Percentiles rank a stretch among this genome's conserved stretches.
Evolutionary conservation across 2,797 vertebrate genomes (phyloP).

Genomic region (Ctenopoma multispine): DNA sequence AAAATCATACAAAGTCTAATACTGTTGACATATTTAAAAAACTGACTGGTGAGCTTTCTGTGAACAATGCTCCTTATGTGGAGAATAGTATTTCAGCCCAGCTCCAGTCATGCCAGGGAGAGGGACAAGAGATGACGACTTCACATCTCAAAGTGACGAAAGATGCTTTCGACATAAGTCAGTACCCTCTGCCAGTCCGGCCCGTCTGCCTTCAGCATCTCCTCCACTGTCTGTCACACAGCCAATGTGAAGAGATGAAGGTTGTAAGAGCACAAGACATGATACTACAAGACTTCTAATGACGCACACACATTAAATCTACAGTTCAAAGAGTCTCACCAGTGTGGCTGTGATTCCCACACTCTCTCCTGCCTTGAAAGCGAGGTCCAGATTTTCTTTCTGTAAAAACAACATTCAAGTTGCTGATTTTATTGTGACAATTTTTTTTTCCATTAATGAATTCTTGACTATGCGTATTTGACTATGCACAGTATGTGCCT

Average conservation of each 20-base stretch:
- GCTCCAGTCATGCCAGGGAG: constrained; percentile 9
- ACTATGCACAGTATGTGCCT: too few species aligned
- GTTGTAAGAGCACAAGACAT: background rate
- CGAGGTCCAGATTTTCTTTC: constrained; percentile 82
- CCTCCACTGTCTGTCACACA: constrained; percentile 75
- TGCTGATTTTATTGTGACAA: background rate
- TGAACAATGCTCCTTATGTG: constrained; percentile 35
- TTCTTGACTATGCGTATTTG: background rate
- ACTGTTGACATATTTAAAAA: constrained; percentile 22
- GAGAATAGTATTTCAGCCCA: constrained; percentile 10
- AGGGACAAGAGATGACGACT: background rate
- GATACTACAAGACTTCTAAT: background rate
- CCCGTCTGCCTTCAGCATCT: constrained; percentile 82
- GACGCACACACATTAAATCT: background rate
- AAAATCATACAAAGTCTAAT: constrained; percentile 24
- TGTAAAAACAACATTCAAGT: constrained; percentile 50
- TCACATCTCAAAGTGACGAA: constrained; percentile 87
- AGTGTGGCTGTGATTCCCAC: constrained; percentile 80
- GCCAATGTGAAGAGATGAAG: background rate
- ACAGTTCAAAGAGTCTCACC: constrained; percentile 67
- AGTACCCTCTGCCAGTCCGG: constrained; percentile 87
- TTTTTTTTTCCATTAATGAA: background rate
- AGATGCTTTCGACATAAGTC: constrained; percentile 84
- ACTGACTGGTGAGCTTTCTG: constrained; percentile 1
- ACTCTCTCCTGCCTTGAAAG: constrained; percentile 80